Conservation (phyloP, 2,113 vertebrate genomes). For the Phalacrocorax pelagicus region DNA sequence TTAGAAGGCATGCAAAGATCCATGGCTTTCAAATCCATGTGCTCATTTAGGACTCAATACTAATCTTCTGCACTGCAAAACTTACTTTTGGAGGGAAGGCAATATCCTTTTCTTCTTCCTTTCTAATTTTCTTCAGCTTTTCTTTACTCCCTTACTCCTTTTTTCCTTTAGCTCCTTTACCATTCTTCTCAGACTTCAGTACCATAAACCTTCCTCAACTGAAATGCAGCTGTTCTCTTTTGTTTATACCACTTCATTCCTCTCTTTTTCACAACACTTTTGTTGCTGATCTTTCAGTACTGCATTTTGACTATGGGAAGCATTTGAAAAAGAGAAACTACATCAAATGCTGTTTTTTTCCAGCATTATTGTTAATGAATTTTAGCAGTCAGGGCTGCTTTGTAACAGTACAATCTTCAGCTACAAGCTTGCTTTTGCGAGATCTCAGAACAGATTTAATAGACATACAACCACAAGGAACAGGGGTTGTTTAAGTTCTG, state of each 20-base stretch:
- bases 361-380: neutral
- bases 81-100: neutral
- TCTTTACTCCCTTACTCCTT: neutral
- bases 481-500: neutral
- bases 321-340: neutral
- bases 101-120: neutral
- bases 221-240: neutral
- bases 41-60: neutral
- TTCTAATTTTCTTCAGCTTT: neutral
- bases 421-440: neutral
- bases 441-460: neutral
- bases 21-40: neutral
- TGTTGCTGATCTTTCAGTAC: neutral
- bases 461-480: neutral
- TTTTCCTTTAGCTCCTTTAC: neutral
- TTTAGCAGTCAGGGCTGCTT: neutral
- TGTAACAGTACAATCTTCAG: neutral
- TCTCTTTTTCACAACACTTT: neutral
- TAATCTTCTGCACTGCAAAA: neutral
- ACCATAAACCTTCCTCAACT: neutral
- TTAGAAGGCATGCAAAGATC: neutral
- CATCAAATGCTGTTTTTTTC: neutral
- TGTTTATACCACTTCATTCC: neutral
- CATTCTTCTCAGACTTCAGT: neutral
- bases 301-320: neutral